Evolutionary conservation across 1,140 invertebrate species (phyloP).

Genomic region (Bombus confusus): DNA sequence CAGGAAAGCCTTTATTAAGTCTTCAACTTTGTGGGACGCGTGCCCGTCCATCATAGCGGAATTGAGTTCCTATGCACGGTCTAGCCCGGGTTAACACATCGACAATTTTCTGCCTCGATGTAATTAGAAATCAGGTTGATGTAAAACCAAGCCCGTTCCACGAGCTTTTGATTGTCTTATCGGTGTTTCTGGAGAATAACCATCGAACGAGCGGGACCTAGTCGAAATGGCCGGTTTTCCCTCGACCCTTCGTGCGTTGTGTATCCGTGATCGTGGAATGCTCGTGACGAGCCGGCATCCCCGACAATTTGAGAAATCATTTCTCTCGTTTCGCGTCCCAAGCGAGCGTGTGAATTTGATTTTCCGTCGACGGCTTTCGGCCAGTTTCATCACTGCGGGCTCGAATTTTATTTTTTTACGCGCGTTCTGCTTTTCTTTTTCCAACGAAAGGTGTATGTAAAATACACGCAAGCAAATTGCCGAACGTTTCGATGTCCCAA

Average conservation of each 20-base stretch:
- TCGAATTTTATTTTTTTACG: background rate
- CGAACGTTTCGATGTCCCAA: background rate
- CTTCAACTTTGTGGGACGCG: conserved; percentile 72
- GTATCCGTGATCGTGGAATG: background rate
- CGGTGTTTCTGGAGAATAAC: background rate
- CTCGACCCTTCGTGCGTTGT: background rate
- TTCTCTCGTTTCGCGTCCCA: conserved; percentile 28
- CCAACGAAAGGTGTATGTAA: too few species aligned
- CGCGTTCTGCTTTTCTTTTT: background rate
- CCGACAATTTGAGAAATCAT: conserved; percentile 17
- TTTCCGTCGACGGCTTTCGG: conserved; percentile 1
- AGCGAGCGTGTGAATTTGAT: conserved; percentile 43
- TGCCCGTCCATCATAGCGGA: conserved; percentile 74
- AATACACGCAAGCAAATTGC: background rate
- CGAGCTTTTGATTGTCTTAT: background rate
- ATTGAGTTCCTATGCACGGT: conserved; percentile 60
- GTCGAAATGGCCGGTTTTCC: background rate
- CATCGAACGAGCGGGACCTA: background rate
- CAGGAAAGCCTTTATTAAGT: conserved; percentile 77
- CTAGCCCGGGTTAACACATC: conserved; percentile 55
- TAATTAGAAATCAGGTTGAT: conserved; percentile 58
- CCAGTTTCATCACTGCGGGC: conserved; percentile 3
- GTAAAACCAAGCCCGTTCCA: background rate
- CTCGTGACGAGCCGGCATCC: conserved; percentile 6
- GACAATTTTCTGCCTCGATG: conserved; percentile 34